Percentiles rank a stretch among this genome's conserved stretches.
Evolutionary conservation across 2,797 vertebrate species (phyloP).

Genomic region (Gobio occitaniae): DNA sequence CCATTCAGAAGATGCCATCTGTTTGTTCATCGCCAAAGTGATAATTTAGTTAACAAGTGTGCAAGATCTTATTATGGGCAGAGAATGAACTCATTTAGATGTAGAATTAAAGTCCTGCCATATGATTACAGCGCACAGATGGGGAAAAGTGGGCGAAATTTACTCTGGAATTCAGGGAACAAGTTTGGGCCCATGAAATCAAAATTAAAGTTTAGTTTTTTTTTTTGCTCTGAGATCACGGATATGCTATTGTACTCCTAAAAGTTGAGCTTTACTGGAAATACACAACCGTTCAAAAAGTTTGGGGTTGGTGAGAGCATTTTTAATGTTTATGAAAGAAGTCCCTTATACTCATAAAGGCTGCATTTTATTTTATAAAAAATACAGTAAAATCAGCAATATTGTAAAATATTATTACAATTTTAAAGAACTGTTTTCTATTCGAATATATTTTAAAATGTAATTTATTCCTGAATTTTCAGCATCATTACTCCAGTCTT

Average conservation of each 20-base stretch:
- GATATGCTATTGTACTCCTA: not conserved
- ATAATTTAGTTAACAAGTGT: constrained; percentile 43
- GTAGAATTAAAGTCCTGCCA: constrained; percentile 31
- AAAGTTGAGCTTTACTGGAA: not conserved
- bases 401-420: not conserved
- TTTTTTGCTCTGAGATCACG: not conserved
- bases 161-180: not conserved
- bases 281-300: not conserved
- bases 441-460: not conserved
- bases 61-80: constrained; percentile 33
- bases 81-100: constrained; percentile 40
- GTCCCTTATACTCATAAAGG: too few relatives aligned
- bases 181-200: not conserved
- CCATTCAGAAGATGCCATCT: constrained; percentile 34
- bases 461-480: not conserved
- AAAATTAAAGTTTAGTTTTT: not conserved
- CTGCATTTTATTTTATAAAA: not conserved
- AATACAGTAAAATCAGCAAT: not conserved
- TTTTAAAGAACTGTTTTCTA: not conserved
- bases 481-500: not conserved
- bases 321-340: not conserved
- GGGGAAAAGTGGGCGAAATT: constrained; percentile 14
- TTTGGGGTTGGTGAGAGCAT: not conserved
- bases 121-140: constrained; percentile 19
- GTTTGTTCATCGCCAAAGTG: constrained; percentile 27